phyloP scores from a whole-genome alignment of 2,797 vertebrate species.

The Sarcoramphus papa region DNA sequence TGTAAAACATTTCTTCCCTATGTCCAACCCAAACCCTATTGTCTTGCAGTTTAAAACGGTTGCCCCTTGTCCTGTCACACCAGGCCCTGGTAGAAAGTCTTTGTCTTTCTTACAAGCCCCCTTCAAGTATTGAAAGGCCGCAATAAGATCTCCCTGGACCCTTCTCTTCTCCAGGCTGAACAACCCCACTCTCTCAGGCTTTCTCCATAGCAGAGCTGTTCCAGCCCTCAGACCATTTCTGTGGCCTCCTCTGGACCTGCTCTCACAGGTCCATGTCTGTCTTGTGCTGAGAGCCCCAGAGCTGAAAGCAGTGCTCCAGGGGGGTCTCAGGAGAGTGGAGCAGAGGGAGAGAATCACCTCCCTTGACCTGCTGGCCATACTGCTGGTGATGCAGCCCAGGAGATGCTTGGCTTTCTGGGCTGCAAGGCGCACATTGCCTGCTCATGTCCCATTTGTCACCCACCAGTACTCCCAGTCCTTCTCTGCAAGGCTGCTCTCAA shows the following conservation, averaged over 20 bases:
- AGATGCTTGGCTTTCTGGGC: neutral
- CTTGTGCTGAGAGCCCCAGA: no score
- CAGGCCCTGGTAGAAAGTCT: neutral
- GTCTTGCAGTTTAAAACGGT: neutral
- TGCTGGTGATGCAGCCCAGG: neutral
- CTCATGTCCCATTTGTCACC: neutral
- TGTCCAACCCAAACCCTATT: neutral
- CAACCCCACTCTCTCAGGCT: neutral
- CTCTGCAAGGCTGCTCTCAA: accelerated
- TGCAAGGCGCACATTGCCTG: neutral
- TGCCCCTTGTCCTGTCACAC: neutral
- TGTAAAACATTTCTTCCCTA: neutral
- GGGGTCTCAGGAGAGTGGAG: neutral
- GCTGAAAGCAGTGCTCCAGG: neutral
- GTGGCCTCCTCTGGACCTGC: neutral
- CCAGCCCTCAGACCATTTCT: neutral
- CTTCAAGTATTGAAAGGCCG: accelerated
- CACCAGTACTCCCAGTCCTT: neutral
- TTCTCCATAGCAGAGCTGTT: no score
- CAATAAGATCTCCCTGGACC: neutral
- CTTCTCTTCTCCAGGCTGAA: neutral
- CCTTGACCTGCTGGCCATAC: neutral
- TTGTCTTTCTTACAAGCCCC: neutral
- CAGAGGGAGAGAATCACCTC: neutral
- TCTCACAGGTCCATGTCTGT: neutral